Evolutionary conservation across 2,888 invertebrate species (phyloP).

Genomic region (Aplocera efformata): DNA sequence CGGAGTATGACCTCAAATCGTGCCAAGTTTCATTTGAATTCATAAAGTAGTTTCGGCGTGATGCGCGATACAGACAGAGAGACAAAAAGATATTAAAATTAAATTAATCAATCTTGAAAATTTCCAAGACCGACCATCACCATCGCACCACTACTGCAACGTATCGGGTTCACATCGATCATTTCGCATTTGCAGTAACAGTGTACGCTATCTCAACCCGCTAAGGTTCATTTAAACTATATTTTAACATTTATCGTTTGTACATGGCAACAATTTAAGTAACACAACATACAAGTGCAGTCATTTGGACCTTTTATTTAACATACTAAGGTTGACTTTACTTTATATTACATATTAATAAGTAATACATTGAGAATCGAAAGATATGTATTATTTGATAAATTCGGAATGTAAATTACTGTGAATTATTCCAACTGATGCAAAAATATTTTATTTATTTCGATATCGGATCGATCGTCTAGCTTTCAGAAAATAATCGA

Average conservation of each 20-base stretch:
- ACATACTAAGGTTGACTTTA: conserved; percentile 24
- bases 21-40: too few species aligned
- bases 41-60: too few species aligned
- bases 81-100: background rate
- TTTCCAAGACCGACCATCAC: conserved; percentile 6
- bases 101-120: background rate
- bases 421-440: conserved; percentile 44
- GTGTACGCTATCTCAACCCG: conserved; percentile 17
- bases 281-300: conserved; percentile 33
- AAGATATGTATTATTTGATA: conserved; percentile 48
- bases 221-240: conserved; percentile 32
- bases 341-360: conserved; percentile 10
- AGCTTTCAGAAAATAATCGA: background rate
- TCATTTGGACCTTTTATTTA: conserved; percentile 12
- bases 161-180: conserved; percentile 36
- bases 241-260: conserved; percentile 21
- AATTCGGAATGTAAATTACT: conserved; percentile 49
- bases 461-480: conserved; percentile 29
- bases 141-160: conserved; percentile 21
- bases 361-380: conserved; percentile 22
- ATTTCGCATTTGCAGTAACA: conserved; percentile 31
- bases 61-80: too few species aligned
- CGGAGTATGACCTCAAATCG: too few species aligned
- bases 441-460: conserved; percentile 36
- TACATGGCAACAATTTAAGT: conserved; percentile 52